Conservation (phyloP, 2,113 vertebrate genomes). For the Microtus montanus region DNA sequence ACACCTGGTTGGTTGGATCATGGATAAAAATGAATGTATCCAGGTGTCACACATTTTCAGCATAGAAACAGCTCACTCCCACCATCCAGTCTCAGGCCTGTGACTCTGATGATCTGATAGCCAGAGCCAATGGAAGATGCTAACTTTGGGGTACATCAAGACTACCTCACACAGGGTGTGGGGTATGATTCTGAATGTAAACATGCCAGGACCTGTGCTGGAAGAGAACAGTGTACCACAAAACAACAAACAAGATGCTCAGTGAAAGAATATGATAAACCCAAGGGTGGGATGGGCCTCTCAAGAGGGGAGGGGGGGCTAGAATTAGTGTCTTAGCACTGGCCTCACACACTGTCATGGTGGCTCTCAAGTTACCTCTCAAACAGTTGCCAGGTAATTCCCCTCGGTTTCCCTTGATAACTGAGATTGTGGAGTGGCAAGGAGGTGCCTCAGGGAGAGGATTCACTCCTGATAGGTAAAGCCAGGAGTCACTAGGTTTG, state of each 20-base stretch:
- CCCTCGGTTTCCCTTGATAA: background rate
- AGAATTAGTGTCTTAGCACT: background rate
- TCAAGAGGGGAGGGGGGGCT: too few relatives aligned
- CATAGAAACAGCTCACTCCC: background rate
- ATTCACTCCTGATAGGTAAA: background rate
- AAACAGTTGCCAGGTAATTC: background rate
- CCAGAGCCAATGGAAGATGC: background rate
- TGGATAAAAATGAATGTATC: background rate
- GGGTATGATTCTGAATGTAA: background rate
- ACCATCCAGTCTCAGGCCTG: background rate
- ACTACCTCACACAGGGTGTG: background rate
- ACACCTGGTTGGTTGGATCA: background rate
- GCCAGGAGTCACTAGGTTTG: background rate
- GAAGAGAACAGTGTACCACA: background rate
- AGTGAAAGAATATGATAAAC: background rate
- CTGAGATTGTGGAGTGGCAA: background rate
- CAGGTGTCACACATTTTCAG: background rate
- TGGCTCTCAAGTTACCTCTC: background rate
- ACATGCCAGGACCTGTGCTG: background rate
- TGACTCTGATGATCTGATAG: background rate
- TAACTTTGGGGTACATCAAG: background rate
- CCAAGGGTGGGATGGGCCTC: background rate
- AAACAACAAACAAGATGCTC: background rate
- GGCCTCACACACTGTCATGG: background rate
- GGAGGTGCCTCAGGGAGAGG: background rate